Evolutionary conservation across 2,797 vertebrate species (phyloP), one percentile per base, ranked within the genome.

Genomic region (Huso huso): DNA sequence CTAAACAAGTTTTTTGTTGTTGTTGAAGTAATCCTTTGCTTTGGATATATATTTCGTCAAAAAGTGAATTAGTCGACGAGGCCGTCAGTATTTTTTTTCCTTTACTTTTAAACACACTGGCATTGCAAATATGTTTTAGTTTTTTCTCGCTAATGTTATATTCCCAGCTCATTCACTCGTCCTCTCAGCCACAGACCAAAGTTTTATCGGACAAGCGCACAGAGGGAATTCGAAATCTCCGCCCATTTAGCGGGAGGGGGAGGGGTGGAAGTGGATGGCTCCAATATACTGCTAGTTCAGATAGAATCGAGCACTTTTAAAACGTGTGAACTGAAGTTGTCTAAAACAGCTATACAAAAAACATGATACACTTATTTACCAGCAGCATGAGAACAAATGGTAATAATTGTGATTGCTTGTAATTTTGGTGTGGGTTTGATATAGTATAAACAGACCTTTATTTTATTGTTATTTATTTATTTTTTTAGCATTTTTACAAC

Each of bases 181-280:
- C 8, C 66, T 23, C 70, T 73, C 73, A 65, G 18, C 62, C n/a
- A 1, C 63, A 11, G 49, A 72, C 23, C 23, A 37, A 37, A 71
- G 66, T 74, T 76, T 67, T 48, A 59, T 68, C 10, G 60, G 64
- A 64, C 60, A 66, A 66, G 65, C 60, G 13, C 66, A 52, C 23
- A 61, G 64, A 11, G 49, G 62, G 49, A 59, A 71, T 72, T 68
- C 63, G 59, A 53, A 80, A 8, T 69, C 87, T 82, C 86, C 86
- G 82, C 86, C 86, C 74, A 72, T 13, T 60, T 10, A 9, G n/a
- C 0, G 1, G 10, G 0, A 8, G 10, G 51, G 65, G 62, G 48
- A 10, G n/a, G 23, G 13, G 50, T 18, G 23, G 23, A 37, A 4
- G 23, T 37, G 23, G 23, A 37, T 37, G 23, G 23, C 23, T 37